Conservation (phyloP, 2,797 vertebrate genomes). For the Arrhamphus sclerolepis region DNA sequence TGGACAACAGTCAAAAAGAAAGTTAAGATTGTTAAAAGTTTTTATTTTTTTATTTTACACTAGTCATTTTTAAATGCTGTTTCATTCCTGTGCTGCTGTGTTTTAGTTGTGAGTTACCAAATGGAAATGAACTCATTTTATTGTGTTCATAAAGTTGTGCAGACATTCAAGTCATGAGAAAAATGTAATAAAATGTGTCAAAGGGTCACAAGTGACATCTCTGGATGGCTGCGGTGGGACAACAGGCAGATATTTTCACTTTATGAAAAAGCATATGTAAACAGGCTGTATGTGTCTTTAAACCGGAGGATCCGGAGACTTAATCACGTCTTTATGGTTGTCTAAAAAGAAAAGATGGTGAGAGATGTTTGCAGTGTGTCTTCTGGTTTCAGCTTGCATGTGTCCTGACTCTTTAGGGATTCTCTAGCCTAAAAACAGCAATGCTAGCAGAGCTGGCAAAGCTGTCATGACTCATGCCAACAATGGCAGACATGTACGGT, state of each 20-base stretch:
- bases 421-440: slow-evolving; percentile 76
- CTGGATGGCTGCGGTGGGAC: neutral
- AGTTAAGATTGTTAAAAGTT: too few species aligned
- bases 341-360: slow-evolving; percentile 52
- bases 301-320: slow-evolving; percentile 1
- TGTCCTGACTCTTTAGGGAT: slow-evolving; percentile 66
- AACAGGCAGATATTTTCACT: neutral
- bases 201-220: slow-evolving; percentile 12
- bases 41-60: too few species aligned
- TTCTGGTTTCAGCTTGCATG: slow-evolving; percentile 67
- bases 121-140: slow-evolving; percentile 5
- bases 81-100: too few species aligned
- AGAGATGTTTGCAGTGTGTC: slow-evolving; percentile 54
- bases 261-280: neutral
- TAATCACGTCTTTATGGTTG: slow-evolving; percentile 26
- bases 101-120: neutral
- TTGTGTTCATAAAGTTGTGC: slow-evolving; percentile 8
- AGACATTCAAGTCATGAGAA: slow-evolving; percentile 30
- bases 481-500: slow-evolving; percentile 74
- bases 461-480: slow-evolving; percentile 74
- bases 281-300: neutral
- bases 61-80: too few species aligned
- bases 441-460: slow-evolving; percentile 59
- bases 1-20: too few species aligned
- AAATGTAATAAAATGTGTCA: slow-evolving; percentile 40